Base-by-base conservation (phyloP, 1,140 invertebrate genomes). In the Rhysida immarginata region DNA sequence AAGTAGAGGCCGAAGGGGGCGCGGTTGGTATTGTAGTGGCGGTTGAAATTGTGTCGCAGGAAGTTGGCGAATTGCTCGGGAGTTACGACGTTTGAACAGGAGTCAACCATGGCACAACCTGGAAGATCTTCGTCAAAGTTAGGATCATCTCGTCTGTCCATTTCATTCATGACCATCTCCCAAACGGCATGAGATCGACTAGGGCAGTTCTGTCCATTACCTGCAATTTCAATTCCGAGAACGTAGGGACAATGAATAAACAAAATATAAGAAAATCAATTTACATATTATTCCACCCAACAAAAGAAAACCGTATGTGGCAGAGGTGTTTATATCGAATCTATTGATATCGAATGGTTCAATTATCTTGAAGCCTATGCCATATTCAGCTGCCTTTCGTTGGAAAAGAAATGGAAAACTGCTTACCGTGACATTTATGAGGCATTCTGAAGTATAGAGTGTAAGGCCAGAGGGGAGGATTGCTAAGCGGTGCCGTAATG, bases 121-220 rank as follows among this genome's bases (percentile, higher is more conserved):
- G 87, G 87, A 42, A 93, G 74, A 0, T 83, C 86, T 69, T 93
- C 88, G 64, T 93, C 87, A 66, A 91, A 90, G 0, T 84, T 85
- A 2, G 87, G 87, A 66, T 92, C 87, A 66, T 93, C 89, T 69
- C 90, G 78, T 68, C 88, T 79, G 73, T 94, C 88, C 60, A 94
- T 70, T 69, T 93, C 88, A 71, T 93, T 94, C 85, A 94, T 91
- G 24, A 93, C 88, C 79, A 94, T 92, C 73, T 94, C 89, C 89
- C 89, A 94, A 42, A 93, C 85, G 35, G 88, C 87, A 63, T 92
- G 88, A 59, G 84, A 87, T 64, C 86, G 75, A 26, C 85, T 88
- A 21, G 90, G 89, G 65, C 89, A 92, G 65, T 91, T 92, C 62
- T 91, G 84, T 16, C 85, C 85, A 68, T 92, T 93, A 59, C 56